Base-by-base conservation (phyloP, 2,888 invertebrate species). In the Ypsolopha scabrella region DNA sequence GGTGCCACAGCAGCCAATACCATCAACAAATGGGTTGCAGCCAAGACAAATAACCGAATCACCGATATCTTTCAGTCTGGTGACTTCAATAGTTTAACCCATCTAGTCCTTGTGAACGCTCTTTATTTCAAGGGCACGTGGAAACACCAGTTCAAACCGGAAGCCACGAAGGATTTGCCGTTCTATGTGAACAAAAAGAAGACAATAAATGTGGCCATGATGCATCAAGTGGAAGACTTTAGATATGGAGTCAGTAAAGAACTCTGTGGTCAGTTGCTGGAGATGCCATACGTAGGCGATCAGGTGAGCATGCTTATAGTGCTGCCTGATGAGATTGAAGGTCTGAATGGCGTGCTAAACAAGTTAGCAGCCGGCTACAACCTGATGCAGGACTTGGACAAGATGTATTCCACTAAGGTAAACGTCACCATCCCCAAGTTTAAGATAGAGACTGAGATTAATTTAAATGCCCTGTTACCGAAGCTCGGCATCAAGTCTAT, bases 81-180 rank as follows among this genome's bases (percentile, higher is more conserved):
- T 57, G 81, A 87, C 61, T 67, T 95, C 0, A 63, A 79, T 64
- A 48, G 50, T 0, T 64, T 76, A 0, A 93, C 94, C 1, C 86
- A 90, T 50, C 73, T 94, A 52, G 91, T 96, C 2, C 87, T 96
- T 6, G 89, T 95, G 2, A 96, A 95, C 69, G 95, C 95, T 0
- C 89, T 96, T 11, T 95, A 95, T 70, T 96, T 96, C 78, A 95
- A 95, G 80, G 93, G 93, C 2, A 83, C 88, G 39, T 96, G 96
- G 95, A 72, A 80, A 44, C 69, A 87, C 37, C 87, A 90, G 60
- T 97, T 97, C 65, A 68, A 91, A 33, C 65, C 81, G 0, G 61
- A 64, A 0, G 37, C 60, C 1, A 96, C 96, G 0, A 59, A 55
- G 11, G 80, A 89, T 0, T 85, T 78, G 51, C 88, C 89, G 1